Conservation (phyloP, 2,797 vertebrate genomes). For the Pipistrellus pipistrellus region DNA sequence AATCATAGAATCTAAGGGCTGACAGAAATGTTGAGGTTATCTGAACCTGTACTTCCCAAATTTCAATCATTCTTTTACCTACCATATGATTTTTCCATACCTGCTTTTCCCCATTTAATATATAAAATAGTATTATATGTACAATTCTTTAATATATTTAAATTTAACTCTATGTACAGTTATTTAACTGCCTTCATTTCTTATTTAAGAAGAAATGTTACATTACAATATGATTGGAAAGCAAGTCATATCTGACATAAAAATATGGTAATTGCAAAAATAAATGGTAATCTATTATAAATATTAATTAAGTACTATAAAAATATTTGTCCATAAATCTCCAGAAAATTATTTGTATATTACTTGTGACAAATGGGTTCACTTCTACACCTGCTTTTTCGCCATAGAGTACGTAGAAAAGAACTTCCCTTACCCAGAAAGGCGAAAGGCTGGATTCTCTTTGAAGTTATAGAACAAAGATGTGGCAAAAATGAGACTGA, state of each 20-base stretch:
- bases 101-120: not conserved
- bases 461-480: not conserved
- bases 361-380: not conserved
- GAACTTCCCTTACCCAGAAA: not conserved
- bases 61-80: slow-evolving; percentile 26
- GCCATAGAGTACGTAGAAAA: not conserved
- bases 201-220: slow-evolving; percentile 27
- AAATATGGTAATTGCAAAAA: not conserved
- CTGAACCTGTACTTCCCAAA: not conserved
- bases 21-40: not conserved
- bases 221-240: slow-evolving; percentile 12
- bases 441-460: not conserved
- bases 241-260: not conserved
- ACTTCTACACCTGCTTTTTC: slow-evolving; percentile 1
- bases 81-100: slow-evolving; percentile 10
- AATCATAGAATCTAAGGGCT: not conserved
- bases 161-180: slow-evolving; percentile 30
- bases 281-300: not conserved
- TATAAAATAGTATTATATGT: not conserved
- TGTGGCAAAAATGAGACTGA: not conserved
- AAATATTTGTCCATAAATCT: not conserved
- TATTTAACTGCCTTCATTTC: slow-evolving; percentile 3
- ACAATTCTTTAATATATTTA: slow-evolving; percentile 9
- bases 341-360: not conserved
- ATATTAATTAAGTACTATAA: not conserved